Percentiles rank a stretch among this genome's conserved stretches.
phyloP scores from a whole-genome alignment of 2,113 vertebrate genomes.

The Callipepla squamata region DNA sequence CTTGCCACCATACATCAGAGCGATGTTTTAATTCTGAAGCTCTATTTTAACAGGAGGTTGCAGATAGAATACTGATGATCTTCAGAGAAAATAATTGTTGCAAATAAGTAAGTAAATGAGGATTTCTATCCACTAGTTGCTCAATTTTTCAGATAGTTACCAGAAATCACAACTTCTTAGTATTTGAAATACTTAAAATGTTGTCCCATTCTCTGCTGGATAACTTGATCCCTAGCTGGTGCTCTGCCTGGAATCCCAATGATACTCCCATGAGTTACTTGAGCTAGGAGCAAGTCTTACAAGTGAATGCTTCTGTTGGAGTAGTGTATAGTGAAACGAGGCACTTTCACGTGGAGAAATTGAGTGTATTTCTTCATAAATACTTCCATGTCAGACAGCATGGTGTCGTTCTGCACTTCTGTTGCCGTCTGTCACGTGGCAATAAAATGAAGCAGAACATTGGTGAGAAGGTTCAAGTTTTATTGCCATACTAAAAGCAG shows the following conservation, averaged over 20 bases:
- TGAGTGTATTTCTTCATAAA: too few relatives aligned
- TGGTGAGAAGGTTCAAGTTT: too few relatives aligned
- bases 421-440: too few relatives aligned
- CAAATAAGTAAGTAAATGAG: neutral
- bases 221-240: neutral
- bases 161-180: neutral
- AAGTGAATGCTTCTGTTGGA: neutral
- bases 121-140: neutral
- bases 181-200: neutral
- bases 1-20: neutral
- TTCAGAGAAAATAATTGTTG: neutral
- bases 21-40: neutral
- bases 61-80: neutral
- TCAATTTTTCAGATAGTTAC: neutral
- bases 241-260: neutral
- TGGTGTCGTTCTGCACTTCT: too few relatives aligned
- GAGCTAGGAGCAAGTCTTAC: neutral
- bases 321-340: neutral
- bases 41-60: neutral
- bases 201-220: neutral
- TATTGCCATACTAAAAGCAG: too few relatives aligned
- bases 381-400: too few relatives aligned
- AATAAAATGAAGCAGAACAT: too few relatives aligned
- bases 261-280: neutral
- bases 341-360: neutral